A percentile compares a stretch with the other conserved stretches of the same genome.
phyloP scores from a whole-genome alignment of 2,797 vertebrate species.

The Rhincodon typus region DNA sequence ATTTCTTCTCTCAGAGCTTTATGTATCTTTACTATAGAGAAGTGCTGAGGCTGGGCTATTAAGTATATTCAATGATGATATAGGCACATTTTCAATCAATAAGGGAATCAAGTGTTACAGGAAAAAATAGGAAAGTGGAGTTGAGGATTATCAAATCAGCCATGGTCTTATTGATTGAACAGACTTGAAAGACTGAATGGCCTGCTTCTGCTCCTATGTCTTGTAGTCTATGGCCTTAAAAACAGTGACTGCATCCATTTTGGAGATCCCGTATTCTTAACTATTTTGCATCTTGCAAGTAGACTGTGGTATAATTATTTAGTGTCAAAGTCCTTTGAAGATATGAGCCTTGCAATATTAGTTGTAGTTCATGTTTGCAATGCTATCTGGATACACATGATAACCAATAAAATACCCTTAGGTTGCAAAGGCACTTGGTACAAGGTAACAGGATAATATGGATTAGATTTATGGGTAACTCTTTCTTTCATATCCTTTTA shows the following conservation, averaged over 20 bases:
- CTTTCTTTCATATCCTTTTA: neutral
- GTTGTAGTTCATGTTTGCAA: neutral
- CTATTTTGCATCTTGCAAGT: neutral
- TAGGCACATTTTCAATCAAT: no score
- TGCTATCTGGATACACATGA: neutral
- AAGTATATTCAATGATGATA: no score
- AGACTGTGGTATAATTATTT: neutral
- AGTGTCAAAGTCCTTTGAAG: neutral
- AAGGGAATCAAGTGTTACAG: no score
- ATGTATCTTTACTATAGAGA: no score
- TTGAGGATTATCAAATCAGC: no score
- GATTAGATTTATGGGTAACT: neutral
- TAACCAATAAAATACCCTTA: neutral
- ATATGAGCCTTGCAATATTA: neutral
- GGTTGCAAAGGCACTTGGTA: neutral
- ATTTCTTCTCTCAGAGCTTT: no score
- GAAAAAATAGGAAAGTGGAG: no score
- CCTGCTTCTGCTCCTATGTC: no score
- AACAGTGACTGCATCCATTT: neutral
- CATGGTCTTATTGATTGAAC: no score
- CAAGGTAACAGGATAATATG: neutral
- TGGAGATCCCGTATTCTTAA: neutral
- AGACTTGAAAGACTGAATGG: no score
- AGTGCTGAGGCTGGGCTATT: no score
- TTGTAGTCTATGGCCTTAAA: no score